Conservation (phyloP, 2,113 vertebrate species). For the Pteropus alecto region DNA sequence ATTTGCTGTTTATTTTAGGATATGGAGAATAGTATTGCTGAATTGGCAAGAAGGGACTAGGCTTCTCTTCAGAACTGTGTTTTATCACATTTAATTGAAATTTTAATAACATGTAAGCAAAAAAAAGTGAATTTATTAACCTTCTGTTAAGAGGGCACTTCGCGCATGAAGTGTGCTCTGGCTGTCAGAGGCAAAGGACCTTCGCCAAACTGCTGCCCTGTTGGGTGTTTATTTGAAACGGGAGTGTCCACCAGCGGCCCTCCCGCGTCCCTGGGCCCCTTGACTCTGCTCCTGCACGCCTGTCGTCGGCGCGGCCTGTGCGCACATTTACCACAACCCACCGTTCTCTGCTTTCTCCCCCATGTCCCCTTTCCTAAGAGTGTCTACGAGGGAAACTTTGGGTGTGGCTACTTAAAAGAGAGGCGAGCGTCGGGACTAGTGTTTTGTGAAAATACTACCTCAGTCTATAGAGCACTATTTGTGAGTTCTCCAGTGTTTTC, state of each 20-base stretch:
- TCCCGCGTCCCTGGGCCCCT: conserved; percentile 62
- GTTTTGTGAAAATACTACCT: conserved; percentile 97
- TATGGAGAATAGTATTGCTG: neutral
- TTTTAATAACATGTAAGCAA: neutral
- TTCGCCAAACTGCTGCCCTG: neutral
- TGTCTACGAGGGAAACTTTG: conserved; percentile 96
- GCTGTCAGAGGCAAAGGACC: neutral
- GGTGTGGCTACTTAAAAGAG: conserved; percentile 95
- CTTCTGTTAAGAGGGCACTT: neutral
- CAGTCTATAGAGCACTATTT: conserved; percentile 95
- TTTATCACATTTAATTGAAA: neutral
- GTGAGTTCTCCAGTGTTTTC: conserved; percentile 90
- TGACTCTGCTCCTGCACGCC: conserved; percentile 78
- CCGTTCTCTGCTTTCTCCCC: conserved; percentile 86
- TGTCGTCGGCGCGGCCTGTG: conserved; percentile 54
- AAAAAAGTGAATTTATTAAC: neutral
- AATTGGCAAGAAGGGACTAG: neutral
- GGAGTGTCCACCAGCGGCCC: neutral
- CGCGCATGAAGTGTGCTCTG: neutral
- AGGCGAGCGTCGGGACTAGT: conserved; percentile 94
- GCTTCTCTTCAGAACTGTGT: neutral
- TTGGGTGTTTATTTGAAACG: neutral
- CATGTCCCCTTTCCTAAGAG: conserved; percentile 89
- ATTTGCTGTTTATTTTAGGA: neutral
- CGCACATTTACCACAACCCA: conserved; percentile 81